Evolutionary conservation across 1,140 invertebrate genomes (phyloP).

Genomic region (Drosophila ercepeae): DNA sequence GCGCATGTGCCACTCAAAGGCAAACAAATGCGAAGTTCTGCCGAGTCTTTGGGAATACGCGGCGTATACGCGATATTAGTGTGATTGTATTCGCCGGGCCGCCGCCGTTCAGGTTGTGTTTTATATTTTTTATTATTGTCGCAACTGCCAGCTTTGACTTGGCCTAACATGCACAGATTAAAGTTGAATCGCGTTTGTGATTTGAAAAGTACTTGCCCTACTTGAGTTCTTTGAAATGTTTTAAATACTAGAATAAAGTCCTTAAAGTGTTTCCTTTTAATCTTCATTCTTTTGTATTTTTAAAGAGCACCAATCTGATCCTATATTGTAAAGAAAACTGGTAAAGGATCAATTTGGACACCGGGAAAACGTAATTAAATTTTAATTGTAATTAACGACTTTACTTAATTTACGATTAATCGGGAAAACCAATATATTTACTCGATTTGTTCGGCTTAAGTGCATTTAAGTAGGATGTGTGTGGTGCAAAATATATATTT

Average conservation of each 20-base stretch:
- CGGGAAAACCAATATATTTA: constrained; percentile 7
- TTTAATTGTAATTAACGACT: constrained; percentile 30
- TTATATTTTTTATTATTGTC: constrained; percentile 3
- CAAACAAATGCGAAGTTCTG: constrained; percentile 59
- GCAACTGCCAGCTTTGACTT: constrained; percentile 8
- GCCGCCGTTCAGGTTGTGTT: constrained; percentile 30
- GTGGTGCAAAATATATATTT: constrained; percentile 25
- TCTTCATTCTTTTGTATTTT: no score
- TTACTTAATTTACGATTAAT: constrained; percentile 10
- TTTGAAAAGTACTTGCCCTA: constrained; percentile 1
- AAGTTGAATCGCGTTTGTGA: constrained; percentile 6
- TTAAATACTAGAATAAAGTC: neutral
- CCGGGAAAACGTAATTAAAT: constrained; percentile 5
- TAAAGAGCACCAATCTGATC: no score
- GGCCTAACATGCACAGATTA: constrained; percentile 23
- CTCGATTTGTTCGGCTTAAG: constrained; percentile 4
- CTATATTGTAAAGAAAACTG: no score
- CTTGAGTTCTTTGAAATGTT: neutral
- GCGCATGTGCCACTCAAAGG: constrained; percentile 51
- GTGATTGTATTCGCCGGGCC: constrained; percentile 40
- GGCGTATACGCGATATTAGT: constrained; percentile 70
- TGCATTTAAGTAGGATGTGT: neutral
- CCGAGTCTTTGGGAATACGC: constrained; percentile 69
- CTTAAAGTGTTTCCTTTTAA: neutral
- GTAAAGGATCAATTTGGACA: no score